Conservation (phyloP, 2,888 invertebrate species). For the Dryobota labecula region DNA sequence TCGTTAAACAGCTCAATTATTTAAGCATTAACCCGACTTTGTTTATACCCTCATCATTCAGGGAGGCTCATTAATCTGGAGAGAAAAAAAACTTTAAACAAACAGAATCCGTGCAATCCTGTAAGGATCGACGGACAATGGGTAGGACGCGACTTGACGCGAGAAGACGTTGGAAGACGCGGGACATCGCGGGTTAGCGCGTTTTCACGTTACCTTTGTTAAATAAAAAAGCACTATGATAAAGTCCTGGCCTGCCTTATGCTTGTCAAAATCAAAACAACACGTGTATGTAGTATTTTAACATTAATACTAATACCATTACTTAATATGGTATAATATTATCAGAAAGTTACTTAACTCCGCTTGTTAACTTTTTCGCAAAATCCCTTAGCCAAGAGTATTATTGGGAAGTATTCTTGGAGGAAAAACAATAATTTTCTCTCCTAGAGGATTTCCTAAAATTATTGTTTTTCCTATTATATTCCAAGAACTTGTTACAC, state of each 20-base stretch:
- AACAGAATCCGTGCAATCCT: constrained; percentile 48
- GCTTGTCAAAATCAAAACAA: neutral
- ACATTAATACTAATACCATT: too few relatives aligned
- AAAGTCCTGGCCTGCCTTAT: neutral
- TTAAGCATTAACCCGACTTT: constrained; percentile 50
- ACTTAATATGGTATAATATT: too few relatives aligned
- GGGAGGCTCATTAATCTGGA: constrained; percentile 58
- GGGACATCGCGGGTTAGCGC: too few relatives aligned
- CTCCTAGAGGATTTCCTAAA: too few relatives aligned
- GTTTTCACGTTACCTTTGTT: neutral
- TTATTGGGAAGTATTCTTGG: neutral
- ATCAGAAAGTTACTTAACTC: neutral
- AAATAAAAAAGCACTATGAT: too few relatives aligned
- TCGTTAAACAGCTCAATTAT: constrained; percentile 58
- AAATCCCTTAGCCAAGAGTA: neutral
- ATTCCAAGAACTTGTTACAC: neutral
- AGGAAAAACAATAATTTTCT: too few relatives aligned
- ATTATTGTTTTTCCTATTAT: neutral
- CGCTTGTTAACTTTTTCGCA: neutral
- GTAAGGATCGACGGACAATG: constrained; percentile 34
- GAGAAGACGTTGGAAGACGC: neutral
- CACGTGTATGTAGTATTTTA: neutral
- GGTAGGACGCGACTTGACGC: neutral
- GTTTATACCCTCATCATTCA: constrained; percentile 59
- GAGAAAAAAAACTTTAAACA: constrained; percentile 61